phyloP scores from a whole-genome alignment of 1,140 invertebrate genomes.

The Conus betulinus region DNA sequence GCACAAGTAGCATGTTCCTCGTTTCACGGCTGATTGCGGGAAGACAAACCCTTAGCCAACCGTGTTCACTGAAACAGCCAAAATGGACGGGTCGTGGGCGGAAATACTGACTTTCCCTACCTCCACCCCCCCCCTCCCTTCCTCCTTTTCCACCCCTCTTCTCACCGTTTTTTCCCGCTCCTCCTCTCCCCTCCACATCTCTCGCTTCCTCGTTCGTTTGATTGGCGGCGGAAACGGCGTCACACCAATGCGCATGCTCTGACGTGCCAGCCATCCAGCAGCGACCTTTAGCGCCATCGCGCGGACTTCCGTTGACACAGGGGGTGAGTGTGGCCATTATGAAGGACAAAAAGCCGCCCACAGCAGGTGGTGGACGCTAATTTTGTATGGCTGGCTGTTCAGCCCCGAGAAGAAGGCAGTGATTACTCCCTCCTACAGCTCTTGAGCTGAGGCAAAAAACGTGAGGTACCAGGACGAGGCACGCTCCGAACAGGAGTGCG shows the following conservation, averaged over 20 bases:
- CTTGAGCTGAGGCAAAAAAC: neutral
- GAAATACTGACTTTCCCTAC: neutral
- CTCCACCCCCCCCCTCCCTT: neutral
- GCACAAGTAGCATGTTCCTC: too few relatives aligned
- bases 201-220: neutral
- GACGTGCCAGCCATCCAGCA: neutral
- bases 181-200: neutral
- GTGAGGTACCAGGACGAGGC: neutral
- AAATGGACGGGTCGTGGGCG: neutral
- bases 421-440: neutral
- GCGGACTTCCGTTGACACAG: constrained; percentile 1
- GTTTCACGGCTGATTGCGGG: too few relatives aligned
- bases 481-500: neutral
- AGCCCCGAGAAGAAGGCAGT: neutral
- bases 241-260: neutral
- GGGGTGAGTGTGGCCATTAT: neutral
- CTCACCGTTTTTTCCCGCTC: too few relatives aligned
- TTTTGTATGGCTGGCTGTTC: neutral
- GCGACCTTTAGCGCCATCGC: neutral
- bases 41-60: too few relatives aligned
- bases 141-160: too few relatives aligned
- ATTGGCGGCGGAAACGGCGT: neutral
- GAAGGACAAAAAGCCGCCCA: neutral
- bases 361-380: neutral
- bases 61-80: neutral